Conservation (phyloP, 2,888 invertebrate species). For the Monopis laevigella region DNA sequence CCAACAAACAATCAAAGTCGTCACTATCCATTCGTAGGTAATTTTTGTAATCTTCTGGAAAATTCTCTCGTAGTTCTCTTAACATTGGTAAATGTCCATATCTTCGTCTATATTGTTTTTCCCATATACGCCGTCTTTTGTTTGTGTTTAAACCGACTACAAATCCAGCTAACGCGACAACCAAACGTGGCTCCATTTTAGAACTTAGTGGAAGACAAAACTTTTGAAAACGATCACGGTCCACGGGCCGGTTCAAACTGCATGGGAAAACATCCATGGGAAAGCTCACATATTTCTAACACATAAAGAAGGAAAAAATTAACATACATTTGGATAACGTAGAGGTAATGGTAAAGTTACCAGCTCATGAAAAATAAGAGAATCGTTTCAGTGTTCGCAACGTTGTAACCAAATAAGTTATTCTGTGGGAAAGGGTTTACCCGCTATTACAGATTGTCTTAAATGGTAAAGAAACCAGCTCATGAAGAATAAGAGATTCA, state of each 20-base stretch:
- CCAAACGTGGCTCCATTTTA: constrained; percentile 14
- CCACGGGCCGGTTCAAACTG: constrained; percentile 6
- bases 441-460: too few relatives aligned
- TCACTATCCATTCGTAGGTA: background rate
- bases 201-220: constrained; percentile 5
- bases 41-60: background rate
- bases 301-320: too few relatives aligned
- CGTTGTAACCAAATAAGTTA: too few relatives aligned
- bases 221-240: constrained; percentile 11
- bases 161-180: constrained; percentile 16
- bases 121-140: constrained; percentile 16
- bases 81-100: constrained; percentile 16
- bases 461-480: too few relatives aligned
- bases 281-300: too few relatives aligned
- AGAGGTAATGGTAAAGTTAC: too few relatives aligned
- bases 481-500: too few relatives aligned
- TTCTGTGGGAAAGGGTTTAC: too few relatives aligned
- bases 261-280: too few relatives aligned
- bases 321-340: too few relatives aligned
- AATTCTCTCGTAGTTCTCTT: constrained; percentile 14
- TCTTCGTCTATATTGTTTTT: constrained; percentile 15
- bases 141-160: constrained; percentile 9
- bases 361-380: too few relatives aligned
- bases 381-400: too few relatives aligned
- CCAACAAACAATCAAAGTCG: background rate